Conservation (phyloP, 2,888 invertebrate genomes). For the Idaea dimidiata region DNA sequence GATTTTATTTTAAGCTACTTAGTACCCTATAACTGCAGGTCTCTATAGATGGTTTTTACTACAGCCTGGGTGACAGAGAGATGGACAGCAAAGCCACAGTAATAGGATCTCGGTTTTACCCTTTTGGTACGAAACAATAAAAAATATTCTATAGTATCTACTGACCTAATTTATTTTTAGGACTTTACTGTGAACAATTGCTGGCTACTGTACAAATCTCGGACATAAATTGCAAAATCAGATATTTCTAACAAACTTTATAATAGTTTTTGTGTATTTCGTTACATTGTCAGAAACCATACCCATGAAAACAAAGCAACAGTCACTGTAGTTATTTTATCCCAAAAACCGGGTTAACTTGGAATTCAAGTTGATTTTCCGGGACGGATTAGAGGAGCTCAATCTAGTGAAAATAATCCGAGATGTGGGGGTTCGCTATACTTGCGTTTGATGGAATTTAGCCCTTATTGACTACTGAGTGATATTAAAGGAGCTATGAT, state of each 20-base stretch:
- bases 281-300: conserved; percentile 16
- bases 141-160: too few species aligned
- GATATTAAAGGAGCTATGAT: too few species aligned
- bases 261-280: neutral
- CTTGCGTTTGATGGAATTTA: neutral
- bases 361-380: conserved; percentile 40
- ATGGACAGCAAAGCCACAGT: too few species aligned
- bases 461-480: too few species aligned
- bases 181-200: too few species aligned
- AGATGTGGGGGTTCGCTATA: neutral
- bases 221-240: neutral
- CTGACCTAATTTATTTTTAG: too few species aligned
- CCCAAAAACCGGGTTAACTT: conserved; percentile 26
- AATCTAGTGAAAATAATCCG: conserved; percentile 31
- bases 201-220: neutral
- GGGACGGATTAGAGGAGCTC: conserved; percentile 35
- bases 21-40: too few species aligned
- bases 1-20: too few species aligned
- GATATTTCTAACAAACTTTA: neutral
- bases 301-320: conserved; percentile 25
- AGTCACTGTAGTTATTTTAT: conserved; percentile 18
- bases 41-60: too few species aligned
- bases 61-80: too few species aligned
- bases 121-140: too few species aligned
- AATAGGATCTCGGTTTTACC: too few species aligned